Evolutionary conservation across 2,113 vertebrate species (phyloP), one percentile per base, ranked within the genome.

Genomic region (Scophthalmus maximus): DNA sequence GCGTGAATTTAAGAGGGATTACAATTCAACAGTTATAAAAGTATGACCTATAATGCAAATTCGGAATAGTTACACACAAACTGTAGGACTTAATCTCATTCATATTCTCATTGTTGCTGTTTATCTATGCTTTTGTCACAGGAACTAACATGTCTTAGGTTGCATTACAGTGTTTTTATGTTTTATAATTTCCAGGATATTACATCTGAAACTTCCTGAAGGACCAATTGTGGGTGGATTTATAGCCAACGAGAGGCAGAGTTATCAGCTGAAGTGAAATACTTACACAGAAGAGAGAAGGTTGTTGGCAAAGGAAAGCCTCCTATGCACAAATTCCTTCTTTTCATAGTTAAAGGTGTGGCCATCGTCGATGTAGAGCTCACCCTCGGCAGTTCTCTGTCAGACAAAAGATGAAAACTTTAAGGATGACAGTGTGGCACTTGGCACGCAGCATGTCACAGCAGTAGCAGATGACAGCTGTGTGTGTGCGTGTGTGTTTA

Each of bases 291-390:
- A 95, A 2, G 93, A 90, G 9, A 97, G 90, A n/a, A 87, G 17
- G 73, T 93, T 94, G 67, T 90, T 91, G 15, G 90, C 82, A 34
- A 95, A 96, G 2, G 76, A 91, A 52, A 97, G 94, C 29, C 53
- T 93, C 23, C 95, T 91, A 74, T 95, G 91, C 68, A 96, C 87
- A 75, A 94, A 97, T 71, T 94, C 89, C 20, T 91, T 86, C 68
- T 87, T 94, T 57, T 96, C 87, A 62, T 93, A 97, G 81, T 88
- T 94, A 73, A 95, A 96, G 0, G 95, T 95, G 86, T 95, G 95
- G 12, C 95, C 96, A 8, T 97, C 96, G 5, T 97, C 96, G 1
- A 97, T 76, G 78, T 93, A 97, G 51, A 97, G 92, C 56, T 97
- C 94, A 9, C 96, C 96, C 61, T 95, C 88, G 1, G 96, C 96